These are phyloP conservation scores for Drosophila sechellia DNA, from an alignment of 1,140 invertebrate genomes.

Conservation along the genomic window DNA sequence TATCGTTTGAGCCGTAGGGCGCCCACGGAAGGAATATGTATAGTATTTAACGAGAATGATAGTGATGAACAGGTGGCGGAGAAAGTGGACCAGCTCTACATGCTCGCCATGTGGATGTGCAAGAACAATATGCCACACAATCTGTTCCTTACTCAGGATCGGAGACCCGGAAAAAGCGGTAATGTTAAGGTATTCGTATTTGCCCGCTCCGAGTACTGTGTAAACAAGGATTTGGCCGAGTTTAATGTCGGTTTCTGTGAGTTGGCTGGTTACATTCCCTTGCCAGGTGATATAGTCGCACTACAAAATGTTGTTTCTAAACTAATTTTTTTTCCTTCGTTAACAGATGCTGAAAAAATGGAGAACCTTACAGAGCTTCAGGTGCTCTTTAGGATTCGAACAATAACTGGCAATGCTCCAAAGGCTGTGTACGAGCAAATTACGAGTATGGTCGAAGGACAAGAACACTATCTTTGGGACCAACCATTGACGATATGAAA, in stretches of 20 bases:
- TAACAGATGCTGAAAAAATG: slow-evolving; percentile 47
- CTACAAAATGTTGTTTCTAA: too few species aligned
- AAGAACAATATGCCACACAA: slow-evolving; percentile 76
- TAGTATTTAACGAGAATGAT: slow-evolving; percentile 37
- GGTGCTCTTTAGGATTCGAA: slow-evolving; percentile 58
- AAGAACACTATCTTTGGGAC: not conserved
- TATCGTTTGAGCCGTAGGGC: slow-evolving; percentile 55
- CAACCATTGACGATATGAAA: slow-evolving; percentile 20
- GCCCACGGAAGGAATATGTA: slow-evolving; percentile 71
- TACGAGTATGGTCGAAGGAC: slow-evolving; percentile 35
- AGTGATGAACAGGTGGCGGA: slow-evolving; percentile 12
- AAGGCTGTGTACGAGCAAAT: slow-evolving; percentile 57
- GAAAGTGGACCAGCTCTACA: slow-evolving; percentile 44
- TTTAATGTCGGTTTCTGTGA: slow-evolving; percentile 83
- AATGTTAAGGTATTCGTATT: slow-evolving; percentile 72
- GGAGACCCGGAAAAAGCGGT: not conserved
- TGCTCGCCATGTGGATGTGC: slow-evolving; percentile 72
- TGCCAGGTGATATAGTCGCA: slow-evolving; percentile 51
- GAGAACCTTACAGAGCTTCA: slow-evolving; percentile 53
- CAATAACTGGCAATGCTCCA: slow-evolving; percentile 62
- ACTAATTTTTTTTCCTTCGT: too few species aligned
- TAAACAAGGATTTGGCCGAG: slow-evolving; percentile 54
- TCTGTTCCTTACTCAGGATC: slow-evolving; percentile 70
- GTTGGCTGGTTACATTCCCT: slow-evolving; percentile 67
- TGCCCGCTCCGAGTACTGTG: slow-evolving; percentile 58